Base-by-base conservation (phyloP, 2,113 vertebrate species). In the Kryptolebias marmoratus region DNA sequence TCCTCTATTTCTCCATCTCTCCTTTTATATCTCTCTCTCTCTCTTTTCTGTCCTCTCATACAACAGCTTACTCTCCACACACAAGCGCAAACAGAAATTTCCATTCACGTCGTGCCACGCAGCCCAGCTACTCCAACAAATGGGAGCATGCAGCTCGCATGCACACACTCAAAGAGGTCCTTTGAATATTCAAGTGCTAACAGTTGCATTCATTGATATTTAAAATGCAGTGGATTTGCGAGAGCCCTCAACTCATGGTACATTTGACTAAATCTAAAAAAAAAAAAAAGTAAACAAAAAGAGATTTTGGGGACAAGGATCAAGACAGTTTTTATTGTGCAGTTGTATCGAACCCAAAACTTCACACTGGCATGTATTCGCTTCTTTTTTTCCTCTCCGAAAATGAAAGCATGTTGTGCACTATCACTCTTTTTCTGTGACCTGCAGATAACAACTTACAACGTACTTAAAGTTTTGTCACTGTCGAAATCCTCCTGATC, bases 181-280 rank as follows among this genome's bases (percentile, higher is more conserved):
- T 92, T 93, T 93, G 89, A 91, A 90, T 91, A 92, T 93, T 92
- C 90, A 92, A 92, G 91, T 90, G 81, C 89, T 88, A 85, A 90
- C 89, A 87, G 89, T 92, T 89, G 89, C 85, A 90, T 91, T 91
- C 88, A 89, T 92, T 93, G 91, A 91, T 91, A 91, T 93, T 90
- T 91, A 91, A 90, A 91, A 93, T 90, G 88, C 90, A 84, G 82
- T 82, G 85, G 75, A 86, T 86, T 80, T 55, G 77, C 81, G 50
- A 89, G 82, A 85, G 83, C 86, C 79, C 87, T 89, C 85, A 82
- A 71, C 73, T 75, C 73, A 61, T 49, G 52, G 73, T 87, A 83
- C 81, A 88, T 90, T 88, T 87, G 73, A 88, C 84, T 80, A 81
- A 82, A 83, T 83, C 70, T 84, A 67, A 83, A 85, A 84, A 86